Percentiles rank a stretch among this genome's conserved stretches.
Conservation (phyloP, 2,888 invertebrate genomes). For the Xylota segnis region DNA sequence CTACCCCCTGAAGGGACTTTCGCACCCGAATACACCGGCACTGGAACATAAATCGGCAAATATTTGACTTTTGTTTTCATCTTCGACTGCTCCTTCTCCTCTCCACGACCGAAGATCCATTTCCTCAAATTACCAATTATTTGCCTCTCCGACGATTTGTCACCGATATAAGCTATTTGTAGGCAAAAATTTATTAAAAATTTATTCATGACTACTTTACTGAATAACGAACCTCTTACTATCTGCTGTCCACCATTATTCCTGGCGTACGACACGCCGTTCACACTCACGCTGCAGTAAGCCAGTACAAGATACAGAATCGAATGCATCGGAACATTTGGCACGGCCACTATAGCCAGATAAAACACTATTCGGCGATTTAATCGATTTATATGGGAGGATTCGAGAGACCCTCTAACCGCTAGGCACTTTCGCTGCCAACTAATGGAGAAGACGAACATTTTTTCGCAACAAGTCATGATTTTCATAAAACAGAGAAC, state of each 20-base stretch:
- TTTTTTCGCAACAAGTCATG: conserved; percentile 5
- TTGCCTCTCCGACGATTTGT: conserved; percentile 7
- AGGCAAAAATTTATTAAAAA: not conserved
- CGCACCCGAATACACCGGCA: conserved; percentile 16
- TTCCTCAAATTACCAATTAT: conserved; percentile 3
- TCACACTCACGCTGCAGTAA: not conserved
- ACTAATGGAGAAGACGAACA: not conserved
- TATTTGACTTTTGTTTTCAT: conserved; percentile 23
- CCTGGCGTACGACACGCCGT: not conserved
- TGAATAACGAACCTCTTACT: conserved; percentile 4
- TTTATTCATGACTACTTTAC: not conserved
- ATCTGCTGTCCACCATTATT: not conserved
- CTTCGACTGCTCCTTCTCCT: not conserved
- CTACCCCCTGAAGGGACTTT: not conserved
- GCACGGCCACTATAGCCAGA: not conserved
- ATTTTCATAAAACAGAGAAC: conserved; percentile 1
- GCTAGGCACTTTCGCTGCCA: conserved; percentile 17
- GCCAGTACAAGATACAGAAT: conserved; percentile 7
- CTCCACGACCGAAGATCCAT: conserved; percentile 24
- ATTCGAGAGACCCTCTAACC: not conserved
- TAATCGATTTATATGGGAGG: conserved; percentile 36
- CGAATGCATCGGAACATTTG: conserved; percentile 23
- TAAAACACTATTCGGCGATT: conserved; percentile 16
- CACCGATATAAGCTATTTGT: not conserved
- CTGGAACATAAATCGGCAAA: conserved; percentile 47